A percentile compares a stretch with the other conserved stretches of the same genome.
Conservation (phyloP, 2,888 invertebrate species). For the Teleogryllus oceanicus region DNA sequence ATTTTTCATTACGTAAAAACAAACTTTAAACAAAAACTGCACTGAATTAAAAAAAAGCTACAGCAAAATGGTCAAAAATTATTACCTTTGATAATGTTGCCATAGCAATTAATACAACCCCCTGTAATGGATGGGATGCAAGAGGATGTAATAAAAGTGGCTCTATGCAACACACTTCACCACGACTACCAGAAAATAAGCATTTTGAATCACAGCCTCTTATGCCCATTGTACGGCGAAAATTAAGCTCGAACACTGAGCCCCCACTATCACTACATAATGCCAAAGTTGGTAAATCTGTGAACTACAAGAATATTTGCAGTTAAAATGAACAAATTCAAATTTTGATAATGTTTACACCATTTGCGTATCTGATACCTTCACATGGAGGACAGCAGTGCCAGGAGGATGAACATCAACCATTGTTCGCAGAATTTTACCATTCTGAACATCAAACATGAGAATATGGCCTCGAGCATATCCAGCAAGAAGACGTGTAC, state of each 20-base stretch:
- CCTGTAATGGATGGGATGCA: constrained; percentile 64
- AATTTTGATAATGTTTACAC: too few relatives aligned
- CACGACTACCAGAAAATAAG: constrained; percentile 93
- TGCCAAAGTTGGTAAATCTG: constrained; percentile 69
- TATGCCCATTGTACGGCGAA: constrained; percentile 82
- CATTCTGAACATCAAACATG: constrained; percentile 81
- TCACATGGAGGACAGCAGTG: constrained; percentile 73
- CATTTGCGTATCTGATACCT: constrained; percentile 46
- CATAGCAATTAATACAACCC: constrained; percentile 79
- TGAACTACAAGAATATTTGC: constrained; percentile 53
- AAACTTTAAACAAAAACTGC: neutral
- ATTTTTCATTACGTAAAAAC: neutral
- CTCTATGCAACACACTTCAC: constrained; percentile 81
- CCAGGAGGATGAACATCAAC: constrained; percentile 81
- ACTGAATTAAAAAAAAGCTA: neutral
- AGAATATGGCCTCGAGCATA: constrained; percentile 78
- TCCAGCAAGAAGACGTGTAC: constrained; percentile 78
- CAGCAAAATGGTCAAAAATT: too few relatives aligned
- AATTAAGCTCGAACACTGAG: constrained; percentile 90
- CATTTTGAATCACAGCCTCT: constrained; percentile 87
- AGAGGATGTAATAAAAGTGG: constrained; percentile 59
- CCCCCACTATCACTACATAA: constrained; percentile 89
- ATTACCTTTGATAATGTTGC: constrained; percentile 85
- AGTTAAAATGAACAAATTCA: neutral
- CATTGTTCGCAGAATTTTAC: constrained; percentile 69